Conservation (phyloP, 1,140 invertebrate species). For the Neodiprion pinetum region DNA sequence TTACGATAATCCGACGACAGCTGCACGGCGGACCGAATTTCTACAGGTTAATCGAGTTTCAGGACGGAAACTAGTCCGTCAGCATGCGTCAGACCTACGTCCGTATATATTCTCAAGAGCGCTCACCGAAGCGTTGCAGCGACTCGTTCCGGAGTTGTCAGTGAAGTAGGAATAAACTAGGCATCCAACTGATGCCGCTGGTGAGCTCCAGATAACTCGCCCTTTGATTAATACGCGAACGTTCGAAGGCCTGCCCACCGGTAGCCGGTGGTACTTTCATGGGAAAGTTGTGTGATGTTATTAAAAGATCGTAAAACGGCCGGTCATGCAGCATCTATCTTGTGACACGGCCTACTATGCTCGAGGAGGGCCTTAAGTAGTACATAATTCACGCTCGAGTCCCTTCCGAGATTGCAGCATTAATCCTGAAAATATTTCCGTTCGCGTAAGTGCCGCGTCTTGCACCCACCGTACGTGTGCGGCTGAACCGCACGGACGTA, state of each 20-base stretch:
- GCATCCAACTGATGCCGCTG: not conserved
- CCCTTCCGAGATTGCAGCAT: slow-evolving; percentile 18
- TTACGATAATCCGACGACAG: not conserved
- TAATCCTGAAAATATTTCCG: slow-evolving; percentile 1
- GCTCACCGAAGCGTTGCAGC: not conserved
- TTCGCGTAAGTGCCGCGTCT: not conserved
- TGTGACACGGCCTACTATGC: slow-evolving; percentile 1
- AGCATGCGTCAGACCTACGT: not conserved
- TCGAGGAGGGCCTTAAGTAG: slow-evolving; percentile 21
- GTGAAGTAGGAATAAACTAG: not conserved
- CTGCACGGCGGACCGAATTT: not conserved
- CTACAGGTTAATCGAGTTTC: not conserved
- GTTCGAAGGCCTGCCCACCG: not conserved
- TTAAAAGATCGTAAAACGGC: not conserved
- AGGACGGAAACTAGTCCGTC: not conserved
- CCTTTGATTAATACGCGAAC: not conserved
- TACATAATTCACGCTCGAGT: slow-evolving; percentile 28
- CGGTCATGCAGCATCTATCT: not conserved
- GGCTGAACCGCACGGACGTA: no score
- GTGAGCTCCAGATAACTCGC: not conserved
- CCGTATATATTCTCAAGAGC: not conserved
- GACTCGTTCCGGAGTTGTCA: not conserved
- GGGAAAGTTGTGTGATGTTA: not conserved
- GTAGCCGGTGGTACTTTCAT: not conserved
- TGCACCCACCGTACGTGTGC: no score